Percentiles rank a stretch among this genome's conserved stretches.
phyloP scores from a whole-genome alignment of 2,888 invertebrate species.

The Tetranychus piercei region DNA sequence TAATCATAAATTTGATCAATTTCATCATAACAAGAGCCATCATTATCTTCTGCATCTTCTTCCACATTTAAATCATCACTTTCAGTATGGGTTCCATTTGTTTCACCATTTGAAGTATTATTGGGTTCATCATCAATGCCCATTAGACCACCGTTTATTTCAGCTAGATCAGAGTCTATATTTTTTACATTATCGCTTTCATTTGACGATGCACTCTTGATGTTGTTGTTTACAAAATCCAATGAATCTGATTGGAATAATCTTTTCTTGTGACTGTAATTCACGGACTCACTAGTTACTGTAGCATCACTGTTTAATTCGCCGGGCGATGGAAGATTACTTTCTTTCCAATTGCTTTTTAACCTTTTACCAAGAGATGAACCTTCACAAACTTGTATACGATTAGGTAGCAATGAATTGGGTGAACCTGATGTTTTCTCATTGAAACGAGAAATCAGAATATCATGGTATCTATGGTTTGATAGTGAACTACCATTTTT shows the following conservation, averaged over 20 bases:
- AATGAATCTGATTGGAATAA: neutral
- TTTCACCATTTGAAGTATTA: neutral
- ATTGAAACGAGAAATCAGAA: constrained; percentile 25
- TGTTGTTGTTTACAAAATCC: neutral
- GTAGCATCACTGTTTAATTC: neutral
- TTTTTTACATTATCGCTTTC: neutral
- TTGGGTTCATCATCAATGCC: constrained; percentile 1
- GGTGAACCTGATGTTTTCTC: neutral
- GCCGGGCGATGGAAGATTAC: neutral
- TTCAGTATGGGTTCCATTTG: neutral
- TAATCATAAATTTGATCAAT: constrained; percentile 93
- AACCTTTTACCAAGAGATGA: constrained; percentile 24
- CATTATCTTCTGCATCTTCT: neutral
- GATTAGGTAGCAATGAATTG: constrained; percentile 24
- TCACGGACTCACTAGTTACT: neutral
- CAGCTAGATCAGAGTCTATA: neutral
- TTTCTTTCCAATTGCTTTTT: constrained; percentile 15
- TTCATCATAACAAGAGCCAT: constrained; percentile 49
- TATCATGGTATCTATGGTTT: constrained; percentile 23
- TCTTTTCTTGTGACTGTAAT: neutral
- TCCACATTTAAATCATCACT: neutral
- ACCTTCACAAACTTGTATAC: constrained; percentile 27
- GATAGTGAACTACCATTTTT: constrained; percentile 39
- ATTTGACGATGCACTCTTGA: neutral
- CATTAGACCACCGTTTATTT: neutral